Conservation (phyloP, 2,888 invertebrate genomes). For the Drosophila colorata region DNA sequence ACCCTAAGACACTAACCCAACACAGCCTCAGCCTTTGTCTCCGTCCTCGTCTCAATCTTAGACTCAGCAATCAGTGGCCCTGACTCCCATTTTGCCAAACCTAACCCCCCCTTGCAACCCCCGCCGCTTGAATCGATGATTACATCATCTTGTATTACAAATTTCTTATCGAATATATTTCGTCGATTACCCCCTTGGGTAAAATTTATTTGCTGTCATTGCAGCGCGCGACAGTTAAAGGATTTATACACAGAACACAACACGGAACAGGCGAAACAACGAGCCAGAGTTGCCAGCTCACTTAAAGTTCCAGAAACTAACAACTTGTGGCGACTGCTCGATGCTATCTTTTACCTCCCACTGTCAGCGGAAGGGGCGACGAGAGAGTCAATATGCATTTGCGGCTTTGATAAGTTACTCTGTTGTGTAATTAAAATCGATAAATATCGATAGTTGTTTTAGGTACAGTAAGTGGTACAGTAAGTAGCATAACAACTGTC, state of each 20-base stretch:
- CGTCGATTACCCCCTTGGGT: constrained; percentile 85
- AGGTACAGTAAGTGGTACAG: too few relatives aligned
- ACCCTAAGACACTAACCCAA: constrained; percentile 10
- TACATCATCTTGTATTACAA: constrained; percentile 78
- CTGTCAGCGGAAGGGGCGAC: too few relatives aligned
- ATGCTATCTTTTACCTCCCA: background rate
- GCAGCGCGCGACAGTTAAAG: constrained; percentile 81
- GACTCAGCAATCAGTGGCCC: constrained; percentile 26
- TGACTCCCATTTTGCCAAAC: constrained; percentile 1
- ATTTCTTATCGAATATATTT: constrained; percentile 83
- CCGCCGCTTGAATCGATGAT: constrained; percentile 61
- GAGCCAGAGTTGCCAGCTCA: constrained; percentile 30
- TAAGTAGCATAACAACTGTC: too few relatives aligned
- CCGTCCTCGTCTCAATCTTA: constrained; percentile 22
- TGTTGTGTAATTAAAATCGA: too few relatives aligned
- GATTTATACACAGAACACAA: constrained; percentile 68
- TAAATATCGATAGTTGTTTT: too few relatives aligned
- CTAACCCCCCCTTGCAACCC: constrained; percentile 1
- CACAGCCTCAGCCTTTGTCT: constrained; percentile 1
- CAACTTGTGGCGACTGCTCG: constrained; percentile 8
- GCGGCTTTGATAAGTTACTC: too few relatives aligned
- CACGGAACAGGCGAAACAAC: constrained; percentile 14
- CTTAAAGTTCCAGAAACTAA: constrained; percentile 7
- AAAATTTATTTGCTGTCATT: constrained; percentile 84
- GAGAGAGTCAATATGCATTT: too few relatives aligned